phyloP scores from a whole-genome alignment of 1,140 invertebrate species.

The Aphelinus atriplicis region DNA sequence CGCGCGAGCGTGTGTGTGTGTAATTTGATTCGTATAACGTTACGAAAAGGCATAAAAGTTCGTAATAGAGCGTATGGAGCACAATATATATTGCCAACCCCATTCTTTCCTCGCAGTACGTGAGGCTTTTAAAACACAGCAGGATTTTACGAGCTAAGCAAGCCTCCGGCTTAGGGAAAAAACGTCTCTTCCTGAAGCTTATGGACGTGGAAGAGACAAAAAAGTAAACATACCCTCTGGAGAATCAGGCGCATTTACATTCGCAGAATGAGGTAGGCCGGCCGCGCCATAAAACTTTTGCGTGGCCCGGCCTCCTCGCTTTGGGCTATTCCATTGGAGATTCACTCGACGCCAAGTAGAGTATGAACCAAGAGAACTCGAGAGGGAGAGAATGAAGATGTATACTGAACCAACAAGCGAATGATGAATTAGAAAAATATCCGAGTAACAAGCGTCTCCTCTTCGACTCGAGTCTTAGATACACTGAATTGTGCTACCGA shows the following conservation, averaged over 20 bases:
- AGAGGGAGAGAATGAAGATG: slow-evolving; percentile 5
- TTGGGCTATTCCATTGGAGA: too few species aligned
- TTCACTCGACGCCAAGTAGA: too few species aligned
- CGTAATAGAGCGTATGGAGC: not conserved
- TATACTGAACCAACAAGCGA: not conserved
- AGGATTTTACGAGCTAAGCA: slow-evolving; percentile 6
- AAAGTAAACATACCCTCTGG: slow-evolving; percentile 28
- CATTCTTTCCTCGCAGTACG: not conserved
- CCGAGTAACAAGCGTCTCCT: slow-evolving; percentile 16
- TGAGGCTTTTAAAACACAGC: not conserved
- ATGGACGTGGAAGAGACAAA: not conserved
- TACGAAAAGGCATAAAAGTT: slow-evolving; percentile 1
- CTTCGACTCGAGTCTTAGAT: too few species aligned
- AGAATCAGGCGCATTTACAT: slow-evolving; percentile 42
- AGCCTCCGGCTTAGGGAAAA: not conserved
- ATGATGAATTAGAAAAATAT: slow-evolving; percentile 45
- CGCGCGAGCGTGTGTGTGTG: too few species aligned
- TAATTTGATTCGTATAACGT: not conserved
- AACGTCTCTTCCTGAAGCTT: not conserved
- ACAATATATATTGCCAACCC: slow-evolving; percentile 3
- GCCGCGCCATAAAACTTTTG: slow-evolving; percentile 43
- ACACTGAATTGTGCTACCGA: too few species aligned
- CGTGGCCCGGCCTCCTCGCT: not conserved
- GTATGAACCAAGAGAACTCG: not conserved
- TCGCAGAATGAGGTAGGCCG: slow-evolving; percentile 36